Evolutionary conservation across 2,888 invertebrate species (phyloP).

Genomic region (Alviniconcha strummeri): DNA sequence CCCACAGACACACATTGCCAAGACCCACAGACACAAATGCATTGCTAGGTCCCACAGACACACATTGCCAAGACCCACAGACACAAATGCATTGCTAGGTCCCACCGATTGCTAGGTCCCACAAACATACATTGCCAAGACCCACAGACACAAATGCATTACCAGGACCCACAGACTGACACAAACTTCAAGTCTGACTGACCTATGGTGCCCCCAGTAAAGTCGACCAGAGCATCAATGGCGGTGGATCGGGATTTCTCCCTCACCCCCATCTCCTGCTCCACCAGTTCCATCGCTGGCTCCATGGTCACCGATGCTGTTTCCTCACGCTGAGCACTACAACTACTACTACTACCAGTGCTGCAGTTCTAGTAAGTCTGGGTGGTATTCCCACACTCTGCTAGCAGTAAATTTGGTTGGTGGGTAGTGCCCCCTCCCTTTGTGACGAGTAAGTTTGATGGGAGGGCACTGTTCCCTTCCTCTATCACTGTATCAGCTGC

Average conservation of each 20-base stretch:
- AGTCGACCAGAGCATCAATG: slow-evolving; percentile 65
- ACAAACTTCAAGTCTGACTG: slow-evolving; percentile 10
- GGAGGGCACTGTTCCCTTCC: neutral
- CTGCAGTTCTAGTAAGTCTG: neutral
- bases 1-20: too few species aligned
- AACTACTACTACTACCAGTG: neutral
- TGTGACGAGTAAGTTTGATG: too few species aligned
- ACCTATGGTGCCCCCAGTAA: slow-evolving; percentile 64
- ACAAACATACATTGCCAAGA: too few species aligned
- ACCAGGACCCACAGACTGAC: too few species aligned
- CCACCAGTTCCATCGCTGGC: slow-evolving; percentile 47
- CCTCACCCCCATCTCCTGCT: slow-evolving; percentile 40
- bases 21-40: too few species aligned
- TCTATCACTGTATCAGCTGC: neutral
- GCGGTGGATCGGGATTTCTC: slow-evolving; percentile 41
- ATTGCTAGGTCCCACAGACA: too few species aligned
- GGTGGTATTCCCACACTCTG: neutral
- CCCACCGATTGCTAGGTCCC: too few species aligned
- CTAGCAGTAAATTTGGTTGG: neutral
- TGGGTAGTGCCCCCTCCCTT: too few species aligned
- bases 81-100: too few species aligned
- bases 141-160: too few species aligned
- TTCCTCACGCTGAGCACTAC: neutral
- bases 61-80: too few species aligned
- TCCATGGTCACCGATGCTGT: slow-evolving; percentile 35